Evolutionary conservation across 2,113 vertebrate genomes (phyloP).

Genomic region (Xiphorhynchus elegans): DNA sequence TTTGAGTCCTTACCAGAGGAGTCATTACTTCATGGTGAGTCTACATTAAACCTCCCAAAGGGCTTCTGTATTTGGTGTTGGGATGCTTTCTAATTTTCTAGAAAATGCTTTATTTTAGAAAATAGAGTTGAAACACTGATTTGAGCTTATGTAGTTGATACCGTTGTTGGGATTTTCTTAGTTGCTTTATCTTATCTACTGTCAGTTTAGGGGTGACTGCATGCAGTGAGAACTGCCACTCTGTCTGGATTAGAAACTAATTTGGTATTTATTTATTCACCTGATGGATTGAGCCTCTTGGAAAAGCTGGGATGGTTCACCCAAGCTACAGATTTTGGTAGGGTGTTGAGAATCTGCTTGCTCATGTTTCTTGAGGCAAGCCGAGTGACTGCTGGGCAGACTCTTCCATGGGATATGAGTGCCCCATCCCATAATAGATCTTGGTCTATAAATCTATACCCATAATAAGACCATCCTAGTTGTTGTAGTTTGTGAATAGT

Average conservation of each 20-base stretch:
- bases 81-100: not conserved
- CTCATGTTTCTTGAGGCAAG: not conserved
- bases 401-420: not conserved
- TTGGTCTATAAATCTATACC: not conserved
- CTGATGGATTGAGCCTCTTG: not conserved
- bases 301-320: not conserved
- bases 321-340: not conserved
- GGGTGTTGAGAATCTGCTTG: not conserved
- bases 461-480: not conserved
- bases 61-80: not conserved
- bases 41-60: not conserved
- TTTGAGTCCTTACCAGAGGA: not conserved
- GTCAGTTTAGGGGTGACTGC: not conserved
- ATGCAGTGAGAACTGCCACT: not conserved
- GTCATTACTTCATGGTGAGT: conserved; percentile 33
- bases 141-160: not conserved
- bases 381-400: not conserved
- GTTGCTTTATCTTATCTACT: not conserved
- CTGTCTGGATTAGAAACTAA: not conserved
- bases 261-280: not conserved
- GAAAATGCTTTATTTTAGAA: not conserved
- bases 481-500: not conserved
- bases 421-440: not conserved
- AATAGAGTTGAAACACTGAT: not conserved
- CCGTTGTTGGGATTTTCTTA: not conserved